Conservation (phyloP, 2,113 vertebrate species). For the Carlito syrichta region DNA sequence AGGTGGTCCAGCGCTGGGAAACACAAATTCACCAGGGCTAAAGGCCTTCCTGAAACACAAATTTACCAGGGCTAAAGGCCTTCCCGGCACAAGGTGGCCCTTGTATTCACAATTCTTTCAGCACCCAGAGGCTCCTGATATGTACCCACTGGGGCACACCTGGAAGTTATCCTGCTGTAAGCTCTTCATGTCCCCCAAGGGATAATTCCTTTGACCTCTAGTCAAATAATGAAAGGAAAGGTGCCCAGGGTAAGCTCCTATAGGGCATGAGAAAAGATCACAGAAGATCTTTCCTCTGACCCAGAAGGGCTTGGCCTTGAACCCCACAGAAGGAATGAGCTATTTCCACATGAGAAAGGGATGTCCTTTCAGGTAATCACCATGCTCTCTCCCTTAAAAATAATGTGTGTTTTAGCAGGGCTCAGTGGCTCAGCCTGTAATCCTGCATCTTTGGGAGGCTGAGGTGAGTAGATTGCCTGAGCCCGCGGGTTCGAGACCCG, state of each 20-base stretch:
- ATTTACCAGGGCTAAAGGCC: accelerated
- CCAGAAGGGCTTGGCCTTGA: accelerated
- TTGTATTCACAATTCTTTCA: neutral
- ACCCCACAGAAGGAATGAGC: neutral
- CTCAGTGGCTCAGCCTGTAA: no score
- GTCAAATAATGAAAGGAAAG: neutral
- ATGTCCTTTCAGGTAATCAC: accelerated
- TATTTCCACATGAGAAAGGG: no score
- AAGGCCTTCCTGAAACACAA: neutral
- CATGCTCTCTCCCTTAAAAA: accelerated
- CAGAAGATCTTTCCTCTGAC: accelerated
- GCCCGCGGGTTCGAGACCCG: no score
- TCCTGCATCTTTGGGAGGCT: no score
- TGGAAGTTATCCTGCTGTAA: neutral
- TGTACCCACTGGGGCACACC: accelerated
- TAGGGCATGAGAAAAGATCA: accelerated
- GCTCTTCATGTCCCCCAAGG: no score
- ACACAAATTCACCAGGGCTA: accelerated
- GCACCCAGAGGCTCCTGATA: accelerated
- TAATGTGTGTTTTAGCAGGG: no score
- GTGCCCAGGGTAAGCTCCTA: neutral
- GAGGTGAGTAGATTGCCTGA: no score
- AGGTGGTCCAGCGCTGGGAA: accelerated
- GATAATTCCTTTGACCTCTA: neutral
- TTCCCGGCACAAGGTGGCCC: neutral